phyloP scores from a whole-genome alignment of 1,140 invertebrate species.

The Geopemphigus sp. region DNA sequence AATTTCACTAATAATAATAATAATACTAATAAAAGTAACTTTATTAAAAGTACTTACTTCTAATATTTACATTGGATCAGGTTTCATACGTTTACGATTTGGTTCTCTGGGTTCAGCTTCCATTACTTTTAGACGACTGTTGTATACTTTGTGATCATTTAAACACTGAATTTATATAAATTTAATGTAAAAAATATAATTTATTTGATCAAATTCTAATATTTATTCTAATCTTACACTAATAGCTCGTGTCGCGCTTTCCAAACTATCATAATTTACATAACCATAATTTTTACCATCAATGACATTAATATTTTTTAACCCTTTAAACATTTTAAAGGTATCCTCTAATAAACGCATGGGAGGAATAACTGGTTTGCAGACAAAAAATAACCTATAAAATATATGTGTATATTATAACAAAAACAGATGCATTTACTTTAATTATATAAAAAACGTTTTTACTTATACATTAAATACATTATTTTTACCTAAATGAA shows the following conservation, averaged over 20 bases:
- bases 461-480: too few relatives aligned
- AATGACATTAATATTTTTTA: constrained; percentile 87
- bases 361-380: constrained; percentile 75
- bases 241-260: constrained; percentile 77
- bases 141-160: constrained; percentile 80
- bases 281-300: constrained; percentile 88
- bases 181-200: constrained; percentile 30
- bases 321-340: constrained; percentile 88
- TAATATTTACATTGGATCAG: constrained; percentile 4
- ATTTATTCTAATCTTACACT: constrained; percentile 57
- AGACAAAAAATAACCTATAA: constrained; percentile 70
- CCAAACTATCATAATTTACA: constrained; percentile 78
- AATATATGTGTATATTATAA: constrained; percentile 48
- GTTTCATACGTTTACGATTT: constrained; percentile 54
- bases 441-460: not conserved
- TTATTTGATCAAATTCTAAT: not conserved
- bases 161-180: constrained; percentile 59
- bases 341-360: constrained; percentile 79
- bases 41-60: constrained; percentile 12
- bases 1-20: too few relatives aligned
- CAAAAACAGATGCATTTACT: not conserved
- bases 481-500: constrained; percentile 24
- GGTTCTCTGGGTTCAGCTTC: constrained; percentile 77
- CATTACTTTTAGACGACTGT: constrained; percentile 80
- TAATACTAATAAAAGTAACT: too few relatives aligned